Base-by-base conservation (phyloP, 2,797 vertebrate genomes). In the Sitta carolinensis region DNA sequence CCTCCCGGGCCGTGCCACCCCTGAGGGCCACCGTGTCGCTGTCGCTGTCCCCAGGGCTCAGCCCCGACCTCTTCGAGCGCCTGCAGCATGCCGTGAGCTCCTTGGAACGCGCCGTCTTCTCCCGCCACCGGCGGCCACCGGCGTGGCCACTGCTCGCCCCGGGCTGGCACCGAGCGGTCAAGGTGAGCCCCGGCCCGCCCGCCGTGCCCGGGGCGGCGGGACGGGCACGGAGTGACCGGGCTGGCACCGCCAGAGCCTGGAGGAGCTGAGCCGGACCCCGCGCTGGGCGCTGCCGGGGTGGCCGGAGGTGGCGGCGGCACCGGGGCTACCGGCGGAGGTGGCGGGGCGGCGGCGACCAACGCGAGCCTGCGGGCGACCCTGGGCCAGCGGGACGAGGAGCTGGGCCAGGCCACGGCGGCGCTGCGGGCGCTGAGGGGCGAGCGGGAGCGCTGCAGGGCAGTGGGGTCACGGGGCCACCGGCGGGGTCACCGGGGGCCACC, bases 51-150 rank as follows among this genome's bases (percentile, higher is more conserved):
- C 22, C 40, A n/a, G 20, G 93, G 59, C 94, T 50, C 43, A 27
- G 95, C 61, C 94, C 95, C 7, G 97, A 98, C 11, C 94, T 98
- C 23, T 99, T 98, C 79, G 92, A 94, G 4, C 97, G 97, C 48
- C 98, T 99, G 11, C 98, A 99, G 95, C 93, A 97, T 4, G 98
- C 98, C 9, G 93, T 99, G 52, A 98, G 98, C 5, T 98, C 98
- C 8, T 98, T 99, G 81, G 99, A 99, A 88, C 98, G 97, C 2
- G 95, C 98, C 0, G 98, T 98, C 51, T 97, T 97, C 68, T 98
- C 95, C 52, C 98, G 98, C 84, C 98, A 97, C 95, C 96, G 61
- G 51, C 91, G 84, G 93, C 95, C 97, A 1, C n/a, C 95, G 90
- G 25, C 78, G 88, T 68, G 94, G 90, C 91, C 30, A 30, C 52